Percentiles rank a stretch among this genome's conserved stretches.
Conservation (phyloP, 2,113 vertebrate genomes). For the Gracilinanus agilis region DNA sequence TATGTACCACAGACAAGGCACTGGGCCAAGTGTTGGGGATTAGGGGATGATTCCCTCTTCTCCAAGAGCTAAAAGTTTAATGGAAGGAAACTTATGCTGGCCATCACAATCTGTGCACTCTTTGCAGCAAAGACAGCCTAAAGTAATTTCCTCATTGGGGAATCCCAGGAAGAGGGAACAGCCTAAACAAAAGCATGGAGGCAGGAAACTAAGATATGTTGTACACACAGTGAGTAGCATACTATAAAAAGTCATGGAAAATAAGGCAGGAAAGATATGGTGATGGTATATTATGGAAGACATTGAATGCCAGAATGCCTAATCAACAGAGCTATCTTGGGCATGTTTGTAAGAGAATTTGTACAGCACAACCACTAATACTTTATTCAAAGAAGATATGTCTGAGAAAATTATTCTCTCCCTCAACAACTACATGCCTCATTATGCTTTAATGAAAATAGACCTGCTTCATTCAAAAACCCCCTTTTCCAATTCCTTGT, state of each 20-base stretch:
- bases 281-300: not conserved
- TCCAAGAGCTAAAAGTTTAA: not conserved
- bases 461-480: not conserved
- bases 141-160: not conserved
- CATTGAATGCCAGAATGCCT: not conserved
- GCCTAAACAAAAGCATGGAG: not conserved
- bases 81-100: not conserved
- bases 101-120: not conserved
- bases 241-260: not conserved
- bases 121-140: not conserved
- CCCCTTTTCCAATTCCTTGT: not conserved
- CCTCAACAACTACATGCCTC: not conserved
- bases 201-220: not conserved
- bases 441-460: not conserved
- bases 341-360: not conserved
- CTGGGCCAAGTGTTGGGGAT: not conserved
- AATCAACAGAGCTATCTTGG: not conserved
- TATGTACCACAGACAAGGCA: not conserved
- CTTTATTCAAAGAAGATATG: not conserved
- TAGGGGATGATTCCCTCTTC: not conserved
- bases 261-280: not conserved
- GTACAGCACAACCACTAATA: not conserved
- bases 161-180: not conserved
- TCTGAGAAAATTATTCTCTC: not conserved
- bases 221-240: not conserved